Base-by-base conservation (phyloP, 2,888 invertebrate species). In the Amorpha juglandis region DNA sequence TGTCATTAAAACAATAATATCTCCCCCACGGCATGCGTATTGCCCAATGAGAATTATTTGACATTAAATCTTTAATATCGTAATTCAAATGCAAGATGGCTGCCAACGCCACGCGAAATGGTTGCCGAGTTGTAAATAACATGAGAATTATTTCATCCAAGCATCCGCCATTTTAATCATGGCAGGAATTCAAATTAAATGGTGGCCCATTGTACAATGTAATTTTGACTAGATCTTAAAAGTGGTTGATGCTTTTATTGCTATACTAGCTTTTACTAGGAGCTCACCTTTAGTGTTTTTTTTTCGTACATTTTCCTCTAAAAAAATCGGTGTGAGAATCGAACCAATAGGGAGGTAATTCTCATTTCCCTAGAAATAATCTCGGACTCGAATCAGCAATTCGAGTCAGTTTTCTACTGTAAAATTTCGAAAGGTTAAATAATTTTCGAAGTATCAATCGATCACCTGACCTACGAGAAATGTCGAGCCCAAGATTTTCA, bases 31-130 rank as follows among this genome's bases (percentile, higher is more conserved):
- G 81, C 80, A 82, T 82, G 81, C 80, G 76, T 77, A 83, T 74
- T 76, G 79, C 78, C 78, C 79, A 78, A 79, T 79, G 78, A 81
- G 81, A 82, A 53, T 42, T 77, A 81, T 85, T 80, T 85, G 80
- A 87, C 84, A 86, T 88, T 82, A 83, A 84, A 88, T 86, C 78
- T 87, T 87, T 85, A 87, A 89, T 87, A 87, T 83, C 75, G 80
- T 80, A 79, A 86, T 88, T 86, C 80, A 80, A 83, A 87, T 86
- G 83, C 83, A 55, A 65, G 64, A 58, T 65, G 64, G 48, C 35
- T 21, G 58, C 38, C 27, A 27, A 47, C 62, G 62, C 33, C 47
- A 42, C 19, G 58, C 58, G 19, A 38, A 58, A 58, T 19, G 58
- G 42, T 58, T 58, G 58, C 58, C 16, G 38, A 55, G 35, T 35